A percentile compares a stretch with the other conserved stretches of the same genome.
phyloP scores from a whole-genome alignment of 2,888 invertebrate species.

The Pyrochroa serraticornis region DNA sequence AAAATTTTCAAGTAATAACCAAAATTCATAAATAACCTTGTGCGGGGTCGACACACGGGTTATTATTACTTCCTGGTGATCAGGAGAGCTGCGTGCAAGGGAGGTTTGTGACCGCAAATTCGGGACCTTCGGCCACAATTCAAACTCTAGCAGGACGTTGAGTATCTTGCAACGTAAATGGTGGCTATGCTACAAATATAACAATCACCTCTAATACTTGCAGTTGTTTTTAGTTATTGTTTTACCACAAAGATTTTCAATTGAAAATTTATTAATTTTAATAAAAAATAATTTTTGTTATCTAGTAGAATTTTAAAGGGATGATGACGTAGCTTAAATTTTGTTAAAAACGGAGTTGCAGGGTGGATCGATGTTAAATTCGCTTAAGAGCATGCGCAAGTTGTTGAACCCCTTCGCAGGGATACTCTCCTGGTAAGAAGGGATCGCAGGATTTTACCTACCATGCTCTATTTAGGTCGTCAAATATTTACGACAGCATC shows the following conservation, averaged over 20 bases:
- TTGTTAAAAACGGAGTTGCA: neutral
- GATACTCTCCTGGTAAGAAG: constrained; percentile 36
- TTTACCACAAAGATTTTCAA: too few relatives aligned
- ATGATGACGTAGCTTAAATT: neutral
- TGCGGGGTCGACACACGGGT: constrained; percentile 54
- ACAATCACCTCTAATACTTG: neutral
- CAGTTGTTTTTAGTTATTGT: neutral
- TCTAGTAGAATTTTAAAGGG: neutral
- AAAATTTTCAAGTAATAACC: neutral
- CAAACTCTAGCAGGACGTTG: neutral
- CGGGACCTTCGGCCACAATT: constrained; percentile 7
- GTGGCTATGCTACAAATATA: neutral
- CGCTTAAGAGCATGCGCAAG: constrained; percentile 27
- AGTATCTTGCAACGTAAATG: too few relatives aligned
- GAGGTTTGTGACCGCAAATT: constrained; percentile 52
- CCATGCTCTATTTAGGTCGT: constrained; percentile 23
- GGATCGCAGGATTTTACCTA: constrained; percentile 52
- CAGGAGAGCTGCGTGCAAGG: constrained; percentile 46
- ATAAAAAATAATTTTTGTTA: neutral
- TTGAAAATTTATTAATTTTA: neutral
- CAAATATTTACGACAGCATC: too few relatives aligned
- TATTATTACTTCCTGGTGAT: constrained; percentile 48
- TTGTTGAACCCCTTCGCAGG: constrained; percentile 6
- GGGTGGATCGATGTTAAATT: constrained; percentile 11
- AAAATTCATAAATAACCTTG: constrained; percentile 46